Evolutionary conservation across 2,113 vertebrate genomes (phyloP).

Genomic region (Malurus elegans): DNA sequence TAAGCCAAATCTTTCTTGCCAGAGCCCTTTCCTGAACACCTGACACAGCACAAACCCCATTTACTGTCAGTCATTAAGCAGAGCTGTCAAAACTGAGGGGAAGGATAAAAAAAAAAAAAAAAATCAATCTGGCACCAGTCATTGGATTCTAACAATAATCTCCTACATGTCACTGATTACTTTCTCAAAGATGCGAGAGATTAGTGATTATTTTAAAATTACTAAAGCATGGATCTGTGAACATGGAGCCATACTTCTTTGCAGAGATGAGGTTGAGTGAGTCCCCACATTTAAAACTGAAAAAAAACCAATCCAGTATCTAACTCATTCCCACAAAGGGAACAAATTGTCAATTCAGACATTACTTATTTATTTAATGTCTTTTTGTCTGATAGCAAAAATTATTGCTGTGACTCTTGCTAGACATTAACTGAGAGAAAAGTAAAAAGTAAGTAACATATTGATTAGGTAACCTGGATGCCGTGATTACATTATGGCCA

Average conservation of each 20-base stretch:
- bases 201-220: conserved; percentile 40
- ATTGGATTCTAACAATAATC: conserved; percentile 12
- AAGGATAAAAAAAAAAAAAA: not conserved
- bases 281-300: not conserved
- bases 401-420: not conserved
- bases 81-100: not conserved
- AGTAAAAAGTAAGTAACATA: not conserved
- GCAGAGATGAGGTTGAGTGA: not conserved
- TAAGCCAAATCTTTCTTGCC: conserved; percentile 17
- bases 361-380: conserved; percentile 18
- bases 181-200: not conserved
- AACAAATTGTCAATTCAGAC: not conserved
- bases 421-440: not conserved
- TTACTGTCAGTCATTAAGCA: not conserved
- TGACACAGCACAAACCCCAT: not conserved
- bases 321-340: not conserved
- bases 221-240: not conserved
- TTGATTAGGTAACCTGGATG: not conserved
- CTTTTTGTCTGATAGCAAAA: not conserved
- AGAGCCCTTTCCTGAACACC: not conserved
- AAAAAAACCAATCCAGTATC: not conserved
- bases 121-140: not conserved
- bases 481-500: not conserved
- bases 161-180: not conserved
- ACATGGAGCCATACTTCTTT: not conserved